phyloP scores from a whole-genome alignment of 30 jellyfish, hydroid and myxozoan genomes.

The Pseudorhiza aurosa region DNA sequence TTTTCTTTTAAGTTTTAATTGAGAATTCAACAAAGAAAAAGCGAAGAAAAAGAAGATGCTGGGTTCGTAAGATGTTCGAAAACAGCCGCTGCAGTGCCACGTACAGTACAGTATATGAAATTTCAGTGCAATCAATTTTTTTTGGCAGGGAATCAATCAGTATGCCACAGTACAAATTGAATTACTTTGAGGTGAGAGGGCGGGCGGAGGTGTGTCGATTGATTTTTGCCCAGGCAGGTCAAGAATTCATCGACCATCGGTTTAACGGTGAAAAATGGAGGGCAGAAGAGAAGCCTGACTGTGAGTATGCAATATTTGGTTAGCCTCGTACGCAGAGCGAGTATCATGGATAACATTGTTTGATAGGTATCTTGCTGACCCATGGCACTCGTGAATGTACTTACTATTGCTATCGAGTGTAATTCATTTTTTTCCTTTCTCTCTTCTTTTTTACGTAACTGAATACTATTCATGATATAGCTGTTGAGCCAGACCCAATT shows the following conservation, averaged over 20 bases:
- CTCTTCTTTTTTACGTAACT: background rate
- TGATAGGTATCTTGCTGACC: too few relatives aligned
- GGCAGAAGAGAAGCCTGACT: conserved; percentile 9
- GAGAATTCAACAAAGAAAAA: too few relatives aligned
- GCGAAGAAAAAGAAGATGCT: too few relatives aligned
- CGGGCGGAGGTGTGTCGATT: conserved; percentile 48
- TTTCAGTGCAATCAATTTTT: background rate
- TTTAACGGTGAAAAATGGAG: conserved; percentile 29
- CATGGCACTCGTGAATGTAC: too few relatives aligned
- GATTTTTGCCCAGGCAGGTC: conserved; percentile 55
- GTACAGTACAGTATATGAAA: too few relatives aligned
- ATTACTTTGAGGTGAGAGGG: conserved; percentile 59
- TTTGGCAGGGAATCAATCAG: background rate
- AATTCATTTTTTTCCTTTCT: background rate
- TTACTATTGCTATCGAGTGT: background rate
- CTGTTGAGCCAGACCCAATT: too few relatives aligned
- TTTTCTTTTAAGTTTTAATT: too few relatives aligned
- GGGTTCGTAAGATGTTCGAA: too few relatives aligned
- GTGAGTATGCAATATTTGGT: conserved; percentile 14
- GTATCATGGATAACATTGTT: too few relatives aligned
- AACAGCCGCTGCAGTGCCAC: too few relatives aligned
- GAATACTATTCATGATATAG: too few relatives aligned
- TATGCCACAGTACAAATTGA: conserved; percentile 57
- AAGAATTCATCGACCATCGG: conserved; percentile 50
- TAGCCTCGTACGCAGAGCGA: too few relatives aligned